Percentiles rank a stretch among this genome's conserved stretches.
These are phyloP conservation scores for Copsychus sechellarum DNA, from an alignment of 2,113 vertebrate species.

Conservation along the genomic window DNA sequence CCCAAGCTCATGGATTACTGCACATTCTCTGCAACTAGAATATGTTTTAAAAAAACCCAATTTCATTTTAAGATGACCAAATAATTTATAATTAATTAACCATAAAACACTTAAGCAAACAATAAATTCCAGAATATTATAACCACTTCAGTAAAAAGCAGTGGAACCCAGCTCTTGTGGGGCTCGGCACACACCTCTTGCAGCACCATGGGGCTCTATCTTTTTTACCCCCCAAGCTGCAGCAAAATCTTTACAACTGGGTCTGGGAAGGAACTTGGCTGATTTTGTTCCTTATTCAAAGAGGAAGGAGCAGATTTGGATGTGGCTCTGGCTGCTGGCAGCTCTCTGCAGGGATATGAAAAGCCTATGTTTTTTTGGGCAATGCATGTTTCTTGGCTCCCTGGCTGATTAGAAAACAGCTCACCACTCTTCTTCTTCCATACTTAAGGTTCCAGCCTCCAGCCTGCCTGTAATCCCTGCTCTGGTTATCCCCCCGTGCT, in stretches of 20 bases:
- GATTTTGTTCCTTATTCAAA: not conserved
- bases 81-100: not conserved
- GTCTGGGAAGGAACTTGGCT: not conserved
- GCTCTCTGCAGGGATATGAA: fast-evolving
- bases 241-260: not conserved
- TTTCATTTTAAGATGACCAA: not conserved
- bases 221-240: not conserved
- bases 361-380: not conserved
- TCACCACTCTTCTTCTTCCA: not conserved
- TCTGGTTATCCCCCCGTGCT: not conserved
- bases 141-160: not conserved
- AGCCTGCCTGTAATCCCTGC: not conserved
- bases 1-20: not conserved
- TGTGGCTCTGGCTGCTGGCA: not conserved
- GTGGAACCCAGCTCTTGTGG: not conserved
- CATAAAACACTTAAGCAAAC: not conserved
- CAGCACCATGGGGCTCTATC: not conserved
- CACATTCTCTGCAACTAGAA: not conserved
- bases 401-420: not conserved
- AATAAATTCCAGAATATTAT: not conserved
- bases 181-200: not conserved
- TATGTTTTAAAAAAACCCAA: not conserved
- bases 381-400: not conserved
- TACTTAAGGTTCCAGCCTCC: not conserved
- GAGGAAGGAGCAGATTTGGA: not conserved